phyloP scores from a whole-genome alignment of 2,888 invertebrate species.

The Polia nebulosa region DNA sequence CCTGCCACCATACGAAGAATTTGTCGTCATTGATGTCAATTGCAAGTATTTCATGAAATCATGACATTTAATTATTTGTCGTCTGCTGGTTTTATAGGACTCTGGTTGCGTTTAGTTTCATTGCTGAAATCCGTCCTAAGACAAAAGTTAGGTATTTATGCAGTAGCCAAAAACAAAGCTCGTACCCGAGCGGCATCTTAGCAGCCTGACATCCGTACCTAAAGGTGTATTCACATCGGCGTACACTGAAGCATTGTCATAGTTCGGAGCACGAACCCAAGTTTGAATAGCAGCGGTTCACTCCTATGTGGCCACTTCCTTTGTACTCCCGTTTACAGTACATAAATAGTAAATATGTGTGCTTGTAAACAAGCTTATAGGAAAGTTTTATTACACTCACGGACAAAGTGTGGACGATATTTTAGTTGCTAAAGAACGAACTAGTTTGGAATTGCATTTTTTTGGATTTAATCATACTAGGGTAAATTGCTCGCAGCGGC shows the following conservation, averaged over 20 bases:
- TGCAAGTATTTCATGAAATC: no score
- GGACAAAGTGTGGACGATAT: conserved; percentile 62
- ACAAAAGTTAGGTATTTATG: neutral
- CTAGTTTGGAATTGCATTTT: conserved; percentile 14
- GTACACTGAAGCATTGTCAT: conserved; percentile 86
- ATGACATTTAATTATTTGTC: no score
- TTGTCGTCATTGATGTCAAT: no score
- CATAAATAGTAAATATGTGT: conserved; percentile 84
- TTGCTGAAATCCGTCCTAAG: neutral
- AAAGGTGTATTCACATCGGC: conserved; percentile 85
- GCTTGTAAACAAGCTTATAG: conserved; percentile 83
- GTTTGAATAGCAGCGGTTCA: conserved; percentile 79
- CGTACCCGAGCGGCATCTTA: conserved; percentile 74
- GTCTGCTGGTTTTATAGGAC: no score
- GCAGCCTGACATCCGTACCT: conserved; percentile 71
- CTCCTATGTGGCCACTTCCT: conserved; percentile 82
- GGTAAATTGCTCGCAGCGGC: no score
- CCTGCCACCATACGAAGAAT: no score
- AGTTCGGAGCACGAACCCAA: conserved; percentile 79
- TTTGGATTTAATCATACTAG: conserved; percentile 15
- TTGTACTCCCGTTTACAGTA: conserved; percentile 82
- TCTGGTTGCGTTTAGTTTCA: no score
- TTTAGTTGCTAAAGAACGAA: conserved; percentile 52
- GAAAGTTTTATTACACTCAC: conserved; percentile 79
- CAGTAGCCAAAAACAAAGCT: conserved; percentile 24